Evolutionary conservation across 1,140 invertebrate species (phyloP).

Genomic region (Aphaenogaster floridana): DNA sequence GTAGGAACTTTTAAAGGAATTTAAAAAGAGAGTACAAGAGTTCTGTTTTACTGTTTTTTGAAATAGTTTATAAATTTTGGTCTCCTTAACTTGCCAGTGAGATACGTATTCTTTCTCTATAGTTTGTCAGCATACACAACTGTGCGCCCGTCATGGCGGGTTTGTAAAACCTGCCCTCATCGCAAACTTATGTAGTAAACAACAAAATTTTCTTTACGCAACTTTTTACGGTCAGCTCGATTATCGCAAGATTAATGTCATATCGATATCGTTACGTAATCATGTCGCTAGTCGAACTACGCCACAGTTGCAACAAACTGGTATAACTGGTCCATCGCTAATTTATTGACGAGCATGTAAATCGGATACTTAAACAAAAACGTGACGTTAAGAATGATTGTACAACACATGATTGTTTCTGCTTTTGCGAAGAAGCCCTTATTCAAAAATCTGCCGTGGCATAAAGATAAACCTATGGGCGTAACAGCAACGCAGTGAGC

Average conservation of each 20-base stretch:
- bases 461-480: neutral
- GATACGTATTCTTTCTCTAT: constrained; percentile 38
- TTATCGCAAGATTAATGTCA: neutral
- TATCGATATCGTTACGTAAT: neutral
- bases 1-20: constrained; percentile 7
- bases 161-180: constrained; percentile 38
- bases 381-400: constrained; percentile 26
- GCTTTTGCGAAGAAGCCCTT: neutral
- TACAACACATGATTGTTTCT: constrained; percentile 1
- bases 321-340: constrained; percentile 41
- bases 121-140: constrained; percentile 33
- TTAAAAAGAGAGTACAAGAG: neutral
- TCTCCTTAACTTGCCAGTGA: constrained; percentile 52
- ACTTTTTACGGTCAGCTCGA: neutral
- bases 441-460: neutral
- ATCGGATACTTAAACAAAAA: constrained; percentile 1
- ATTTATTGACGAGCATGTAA: constrained; percentile 34
- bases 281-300: constrained; percentile 1
- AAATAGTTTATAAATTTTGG: constrained; percentile 16
- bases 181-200: constrained; percentile 23
- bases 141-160: constrained; percentile 16
- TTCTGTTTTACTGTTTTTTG: neutral
- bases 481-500: constrained; percentile 19
- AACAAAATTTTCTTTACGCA: constrained; percentile 15
- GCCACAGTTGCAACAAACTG: neutral